These are phyloP conservation scores for Dolichopus griseipennis DNA, from an alignment of 2,888 invertebrate genomes.

Conservation along the genomic window DNA sequence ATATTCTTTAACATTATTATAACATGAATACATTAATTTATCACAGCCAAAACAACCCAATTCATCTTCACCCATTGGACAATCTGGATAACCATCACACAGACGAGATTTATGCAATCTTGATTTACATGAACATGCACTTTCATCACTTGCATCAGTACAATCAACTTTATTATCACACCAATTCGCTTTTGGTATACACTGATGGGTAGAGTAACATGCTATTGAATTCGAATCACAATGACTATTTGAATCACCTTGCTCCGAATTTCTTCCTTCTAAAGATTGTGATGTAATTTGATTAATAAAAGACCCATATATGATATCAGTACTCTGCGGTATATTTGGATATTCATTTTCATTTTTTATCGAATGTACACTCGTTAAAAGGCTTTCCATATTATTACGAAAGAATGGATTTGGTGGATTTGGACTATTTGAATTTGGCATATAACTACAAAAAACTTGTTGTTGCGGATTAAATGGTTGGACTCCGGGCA, in stretches of 20 bases:
- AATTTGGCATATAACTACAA: constrained; percentile 36
- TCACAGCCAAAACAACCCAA: constrained; percentile 67
- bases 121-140: constrained; percentile 61
- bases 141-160: constrained; percentile 68
- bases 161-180: constrained; percentile 70
- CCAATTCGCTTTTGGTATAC: constrained; percentile 51
- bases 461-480: constrained; percentile 31
- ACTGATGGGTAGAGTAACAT: constrained; percentile 42
- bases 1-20: constrained; percentile 43
- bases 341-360: constrained; percentile 28
- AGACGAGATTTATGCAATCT: constrained; percentile 55
- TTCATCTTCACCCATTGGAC: constrained; percentile 74
- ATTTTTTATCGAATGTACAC: constrained; percentile 14
- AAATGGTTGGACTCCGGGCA: neutral
- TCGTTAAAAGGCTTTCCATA: constrained; percentile 2
- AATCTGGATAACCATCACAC: constrained; percentile 77
- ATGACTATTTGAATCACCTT: constrained; percentile 22
- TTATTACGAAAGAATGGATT: constrained; percentile 5
- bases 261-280: neutral
- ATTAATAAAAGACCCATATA: constrained; percentile 39
- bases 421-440: neutral
- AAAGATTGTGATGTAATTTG: constrained; percentile 21
- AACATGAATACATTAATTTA: constrained; percentile 58
- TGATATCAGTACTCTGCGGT: constrained; percentile 31
- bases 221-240: constrained; percentile 30